A percentile compares a stretch with the other conserved stretches of the same genome.
Conservation (phyloP, 2,113 vertebrate genomes). For the Axis porcinus region DNA sequence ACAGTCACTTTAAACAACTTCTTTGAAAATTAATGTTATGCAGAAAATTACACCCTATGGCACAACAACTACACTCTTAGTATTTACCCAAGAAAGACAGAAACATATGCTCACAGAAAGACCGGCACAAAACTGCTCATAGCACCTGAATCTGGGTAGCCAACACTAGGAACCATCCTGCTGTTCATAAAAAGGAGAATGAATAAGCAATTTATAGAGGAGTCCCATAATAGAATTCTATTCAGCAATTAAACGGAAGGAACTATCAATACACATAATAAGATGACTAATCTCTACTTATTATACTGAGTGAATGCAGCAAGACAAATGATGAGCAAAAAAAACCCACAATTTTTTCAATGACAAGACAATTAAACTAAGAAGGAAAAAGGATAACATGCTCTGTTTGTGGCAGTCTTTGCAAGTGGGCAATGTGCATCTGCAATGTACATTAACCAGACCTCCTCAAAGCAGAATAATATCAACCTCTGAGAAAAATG, state of each 20-base stretch:
- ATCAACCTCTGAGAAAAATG: not conserved
- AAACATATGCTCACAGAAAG: not conserved
- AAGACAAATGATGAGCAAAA: not conserved
- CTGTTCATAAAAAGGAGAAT: not conserved
- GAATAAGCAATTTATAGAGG: not conserved
- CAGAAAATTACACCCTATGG: not conserved
- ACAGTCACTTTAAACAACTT: not conserved
- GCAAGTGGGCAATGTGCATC: not conserved
- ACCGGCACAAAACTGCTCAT: not conserved
- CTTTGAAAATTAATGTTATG: not conserved
- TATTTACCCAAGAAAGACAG: not conserved
- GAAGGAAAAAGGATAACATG: not conserved
- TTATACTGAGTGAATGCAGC: not conserved
- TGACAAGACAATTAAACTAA: not conserved
- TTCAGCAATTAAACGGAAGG: not conserved
- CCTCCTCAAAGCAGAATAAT: not conserved
- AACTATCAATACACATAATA: not conserved
- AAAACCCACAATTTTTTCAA: not conserved
- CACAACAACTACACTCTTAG: not conserved
- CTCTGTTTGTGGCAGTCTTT: not conserved
- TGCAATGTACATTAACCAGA: not conserved
- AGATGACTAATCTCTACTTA: not conserved
- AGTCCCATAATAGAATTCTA: not conserved
- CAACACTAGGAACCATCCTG: not conserved
- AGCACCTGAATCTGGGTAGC: not conserved